Percentiles rank a stretch among this genome's conserved stretches.
These are phyloP conservation scores for Heliothis subflexa DNA, from an alignment of 1,140 invertebrate genomes.

Conservation along the genomic window DNA sequence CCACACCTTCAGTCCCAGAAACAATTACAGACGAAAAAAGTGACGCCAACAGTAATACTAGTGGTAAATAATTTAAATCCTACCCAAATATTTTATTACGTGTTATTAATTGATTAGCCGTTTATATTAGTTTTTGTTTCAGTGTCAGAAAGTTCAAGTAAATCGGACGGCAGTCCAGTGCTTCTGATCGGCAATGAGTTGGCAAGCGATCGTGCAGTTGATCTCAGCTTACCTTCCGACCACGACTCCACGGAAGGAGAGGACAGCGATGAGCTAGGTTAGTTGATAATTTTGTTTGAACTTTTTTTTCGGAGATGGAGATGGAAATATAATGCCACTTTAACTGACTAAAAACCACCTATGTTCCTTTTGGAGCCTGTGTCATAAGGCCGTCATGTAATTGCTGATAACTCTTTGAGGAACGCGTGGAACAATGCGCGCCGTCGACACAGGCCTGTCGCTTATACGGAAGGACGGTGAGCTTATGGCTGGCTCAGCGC, in stretches of 20 bases:
- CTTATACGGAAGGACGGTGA: too few relatives aligned
- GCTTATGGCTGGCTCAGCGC: too few relatives aligned
- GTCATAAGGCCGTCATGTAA: background rate
- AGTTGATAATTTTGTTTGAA: conserved; percentile 41
- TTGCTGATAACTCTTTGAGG: too few relatives aligned
- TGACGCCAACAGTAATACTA: conserved; percentile 78
- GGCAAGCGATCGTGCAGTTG: conserved; percentile 69
- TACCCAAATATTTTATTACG: background rate
- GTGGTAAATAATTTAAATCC: conserved; percentile 60
- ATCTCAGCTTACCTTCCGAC: conserved; percentile 89
- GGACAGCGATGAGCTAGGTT: conserved; percentile 87
- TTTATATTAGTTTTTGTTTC: conserved; percentile 15
- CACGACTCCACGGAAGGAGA: conserved; percentile 93
- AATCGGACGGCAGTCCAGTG: conserved; percentile 75
- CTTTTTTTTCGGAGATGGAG: too few relatives aligned
- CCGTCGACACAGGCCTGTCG: too few relatives aligned
- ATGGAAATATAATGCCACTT: too few relatives aligned
- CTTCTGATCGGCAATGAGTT: conserved; percentile 74
- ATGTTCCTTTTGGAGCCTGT: background rate
- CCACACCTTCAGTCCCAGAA: conserved; percentile 68
- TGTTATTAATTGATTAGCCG: background rate
- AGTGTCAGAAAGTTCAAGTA: conserved; percentile 75
- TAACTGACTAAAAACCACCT: too few relatives aligned
- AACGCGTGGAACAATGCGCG: too few relatives aligned
- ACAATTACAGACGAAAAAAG: conserved; percentile 79